Evolutionary conservation across 37 sponge, comb jelly and placozoan genomes (phyloP), one percentile per base, ranked within the genome.

Genomic region (Axinella damicornis): DNA sequence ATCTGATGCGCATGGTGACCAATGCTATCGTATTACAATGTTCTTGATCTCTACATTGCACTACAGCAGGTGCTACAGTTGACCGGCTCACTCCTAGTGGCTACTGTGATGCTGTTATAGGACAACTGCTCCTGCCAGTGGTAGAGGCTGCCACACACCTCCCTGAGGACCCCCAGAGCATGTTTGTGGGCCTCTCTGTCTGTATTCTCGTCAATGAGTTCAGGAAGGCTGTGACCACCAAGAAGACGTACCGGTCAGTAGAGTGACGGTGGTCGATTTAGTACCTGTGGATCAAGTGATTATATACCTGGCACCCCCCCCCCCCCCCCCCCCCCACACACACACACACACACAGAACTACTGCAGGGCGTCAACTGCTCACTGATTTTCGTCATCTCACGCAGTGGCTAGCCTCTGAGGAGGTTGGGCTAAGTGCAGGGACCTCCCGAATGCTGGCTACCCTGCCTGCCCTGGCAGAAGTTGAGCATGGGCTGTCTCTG

Each of bases 351-450:
- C 61, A 12, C 73, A 85, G 86, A 17, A 19, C 77, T 22, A 68
- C 62, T 41, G 69, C 71, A 57, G 79, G 71, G 11, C 55, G 62
- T 27, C 86, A 85, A 71, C 63, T 85, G 22, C 71, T 78, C 12
- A 30, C 58, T 28, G 86, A 85, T 62, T 77, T 31, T 46, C 86
- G 57, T 32, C 63, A 85, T 33, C 30, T 85, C 46, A 31, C 16
- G 12, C 71, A 61, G 53, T 78, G 79, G 78, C 78, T 78, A 0
- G 30, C 38, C 0, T 77, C 86, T 17, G 27, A 55, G 21, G 68
- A 77, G 2, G 60, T 55, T n/a, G n/a, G 35, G 0, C 86, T 85
- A 37, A 14, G 11, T 57, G 25, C 54, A 19, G 30, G 16, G 52
- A 59, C 71, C 52, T 40, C 55, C 27, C 33, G 58, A 27, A 36